phyloP scores from a whole-genome alignment of 1,140 invertebrate species.

The Notospermus geniculatus region DNA sequence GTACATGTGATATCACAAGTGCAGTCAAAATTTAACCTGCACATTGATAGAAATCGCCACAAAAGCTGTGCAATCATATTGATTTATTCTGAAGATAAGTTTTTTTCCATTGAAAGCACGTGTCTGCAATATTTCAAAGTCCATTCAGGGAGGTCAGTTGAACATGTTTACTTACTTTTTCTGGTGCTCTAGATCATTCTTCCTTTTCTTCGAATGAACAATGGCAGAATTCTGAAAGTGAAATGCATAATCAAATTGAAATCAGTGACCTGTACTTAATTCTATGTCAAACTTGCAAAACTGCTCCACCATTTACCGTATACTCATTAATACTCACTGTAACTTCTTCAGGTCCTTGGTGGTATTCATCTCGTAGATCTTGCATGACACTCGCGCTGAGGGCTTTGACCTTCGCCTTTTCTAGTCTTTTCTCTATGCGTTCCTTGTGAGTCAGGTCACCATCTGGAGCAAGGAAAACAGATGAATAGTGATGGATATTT shows the following conservation, averaged over 20 bases:
- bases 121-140: too few species aligned
- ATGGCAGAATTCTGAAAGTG: background rate
- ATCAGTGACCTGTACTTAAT: background rate
- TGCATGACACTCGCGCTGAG: conserved; percentile 81
- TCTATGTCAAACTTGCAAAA: conserved; percentile 7
- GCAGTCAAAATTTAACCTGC: too few species aligned
- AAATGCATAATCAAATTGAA: conserved; percentile 5
- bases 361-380: conserved; percentile 87
- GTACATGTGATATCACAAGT: too few species aligned
- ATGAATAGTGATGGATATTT: background rate
- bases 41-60: too few species aligned
- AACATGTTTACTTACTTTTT: conserved; percentile 1
- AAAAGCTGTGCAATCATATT: too few species aligned
- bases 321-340: conserved; percentile 42
- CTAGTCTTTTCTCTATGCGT: conserved; percentile 69
- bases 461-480: conserved; percentile 52
- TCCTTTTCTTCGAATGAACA: background rate
- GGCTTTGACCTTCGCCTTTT: conserved; percentile 75
- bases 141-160: conserved; percentile 46
- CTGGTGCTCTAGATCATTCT: background rate
- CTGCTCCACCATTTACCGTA: conserved; percentile 8
- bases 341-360: conserved; percentile 87
- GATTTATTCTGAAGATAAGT: too few species aligned
- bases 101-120: too few species aligned
- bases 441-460: conserved; percentile 72